Evolutionary conservation across 1,140 invertebrate species (phyloP).

Genomic region (Mycetomoellerius zeteki): DNA sequence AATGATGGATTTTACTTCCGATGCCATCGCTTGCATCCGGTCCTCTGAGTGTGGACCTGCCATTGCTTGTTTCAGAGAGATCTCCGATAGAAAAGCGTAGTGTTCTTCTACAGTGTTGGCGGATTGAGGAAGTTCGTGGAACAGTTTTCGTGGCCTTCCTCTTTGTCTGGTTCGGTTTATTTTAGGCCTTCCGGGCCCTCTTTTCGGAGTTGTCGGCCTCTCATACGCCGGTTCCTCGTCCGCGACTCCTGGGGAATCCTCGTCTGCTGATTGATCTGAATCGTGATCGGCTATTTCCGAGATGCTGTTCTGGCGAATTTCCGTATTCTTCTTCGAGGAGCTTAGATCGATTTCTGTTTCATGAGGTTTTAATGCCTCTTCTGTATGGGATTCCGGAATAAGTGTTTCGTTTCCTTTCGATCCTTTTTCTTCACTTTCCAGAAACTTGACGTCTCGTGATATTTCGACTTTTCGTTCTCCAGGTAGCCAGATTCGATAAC

Average conservation of each 20-base stretch:
- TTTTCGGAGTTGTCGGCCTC: background rate
- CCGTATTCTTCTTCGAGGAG: too few species aligned
- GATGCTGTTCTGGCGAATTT: too few species aligned
- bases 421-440: background rate
- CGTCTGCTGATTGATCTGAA: background rate
- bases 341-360: too few species aligned
- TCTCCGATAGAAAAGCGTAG: background rate
- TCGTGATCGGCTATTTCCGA: too few species aligned
- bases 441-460: slow-evolving; percentile 13
- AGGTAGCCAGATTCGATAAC: background rate
- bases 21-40: background rate
- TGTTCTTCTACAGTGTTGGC: background rate
- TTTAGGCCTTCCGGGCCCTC: slow-evolving; percentile 1
- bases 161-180: background rate
- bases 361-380: too few species aligned
- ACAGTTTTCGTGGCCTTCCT: slow-evolving; percentile 33
- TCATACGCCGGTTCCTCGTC: background rate
- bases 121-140: background rate
- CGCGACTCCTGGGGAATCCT: background rate
- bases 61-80: background rate
- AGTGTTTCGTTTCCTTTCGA: too few species aligned
- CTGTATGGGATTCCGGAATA: too few species aligned
- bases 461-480: background rate
- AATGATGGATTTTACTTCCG: background rate
- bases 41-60: background rate